Percentiles rank a stretch among this genome's conserved stretches.
Evolutionary conservation across 2,113 vertebrate genomes (phyloP).

Genomic region (Aramus guarauna): DNA sequence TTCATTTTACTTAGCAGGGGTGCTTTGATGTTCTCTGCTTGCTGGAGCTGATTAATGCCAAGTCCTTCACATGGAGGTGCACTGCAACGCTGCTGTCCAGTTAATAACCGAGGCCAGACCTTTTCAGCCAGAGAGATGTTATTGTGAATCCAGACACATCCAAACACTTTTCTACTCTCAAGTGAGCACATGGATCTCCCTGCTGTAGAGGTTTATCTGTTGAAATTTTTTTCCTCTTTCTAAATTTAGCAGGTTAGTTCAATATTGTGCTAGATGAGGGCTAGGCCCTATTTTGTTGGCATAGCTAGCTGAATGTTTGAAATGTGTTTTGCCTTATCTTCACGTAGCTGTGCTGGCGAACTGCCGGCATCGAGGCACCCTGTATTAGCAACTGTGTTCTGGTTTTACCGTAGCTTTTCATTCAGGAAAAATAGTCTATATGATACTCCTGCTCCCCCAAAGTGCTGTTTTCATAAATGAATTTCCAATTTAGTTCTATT

Average conservation of each 20-base stretch:
- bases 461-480: neutral
- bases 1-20: neutral
- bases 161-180: neutral
- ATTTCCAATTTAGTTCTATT: neutral
- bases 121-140: neutral
- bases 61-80: neutral
- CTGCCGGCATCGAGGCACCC: neutral
- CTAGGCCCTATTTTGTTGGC: neutral
- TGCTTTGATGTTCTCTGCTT: constrained; percentile 12
- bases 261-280: neutral
- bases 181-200: neutral
- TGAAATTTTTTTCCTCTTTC: neutral
- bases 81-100: neutral
- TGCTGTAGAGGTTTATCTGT: neutral
- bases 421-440: neutral
- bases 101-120: neutral
- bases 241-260: neutral
- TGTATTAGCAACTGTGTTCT: too few relatives aligned
- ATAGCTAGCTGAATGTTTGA: neutral
- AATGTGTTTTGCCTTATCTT: neutral
- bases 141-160: neutral
- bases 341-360: neutral
- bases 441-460: neutral
- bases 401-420: neutral
- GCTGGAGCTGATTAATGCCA: neutral